A percentile compares a stretch with the other conserved stretches of the same genome.
phyloP scores from a whole-genome alignment of 2,888 invertebrate genomes.

The Sarcophaga variegata region DNA sequence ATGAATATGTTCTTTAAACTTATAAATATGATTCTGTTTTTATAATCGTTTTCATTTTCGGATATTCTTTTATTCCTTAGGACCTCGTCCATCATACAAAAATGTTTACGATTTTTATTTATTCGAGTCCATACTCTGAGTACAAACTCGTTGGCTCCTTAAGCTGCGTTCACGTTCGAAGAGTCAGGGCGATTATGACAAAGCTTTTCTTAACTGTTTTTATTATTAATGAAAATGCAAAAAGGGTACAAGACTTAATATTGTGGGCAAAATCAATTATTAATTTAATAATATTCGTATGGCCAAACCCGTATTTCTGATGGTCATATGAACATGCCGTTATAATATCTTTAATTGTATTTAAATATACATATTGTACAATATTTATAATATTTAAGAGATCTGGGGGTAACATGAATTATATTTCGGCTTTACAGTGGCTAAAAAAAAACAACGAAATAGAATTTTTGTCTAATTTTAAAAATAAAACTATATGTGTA shows the following conservation, averaged over 20 bases:
- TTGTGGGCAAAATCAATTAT: slow-evolving; percentile 74
- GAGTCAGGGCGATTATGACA: neutral
- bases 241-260: slow-evolving; percentile 18
- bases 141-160: no score
- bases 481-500: no score
- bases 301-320: neutral
- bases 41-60: neutral
- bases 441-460: no score
- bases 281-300: slow-evolving; percentile 74
- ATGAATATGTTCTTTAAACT: slow-evolving; percentile 32
- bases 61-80: slow-evolving; percentile 30
- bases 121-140: no score
- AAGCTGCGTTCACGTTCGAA: no score
- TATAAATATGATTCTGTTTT: neutral
- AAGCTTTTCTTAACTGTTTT: neutral
- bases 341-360: no score
- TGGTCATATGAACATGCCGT: neutral
- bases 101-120: neutral
- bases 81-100: slow-evolving; percentile 18
- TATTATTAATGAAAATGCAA: slow-evolving; percentile 39
- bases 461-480: no score
- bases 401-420: no score
- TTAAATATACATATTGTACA: no score
- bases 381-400: no score
- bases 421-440: no score